phyloP scores from a whole-genome alignment of 2,888 invertebrate genomes.

The Papilio protenor region DNA sequence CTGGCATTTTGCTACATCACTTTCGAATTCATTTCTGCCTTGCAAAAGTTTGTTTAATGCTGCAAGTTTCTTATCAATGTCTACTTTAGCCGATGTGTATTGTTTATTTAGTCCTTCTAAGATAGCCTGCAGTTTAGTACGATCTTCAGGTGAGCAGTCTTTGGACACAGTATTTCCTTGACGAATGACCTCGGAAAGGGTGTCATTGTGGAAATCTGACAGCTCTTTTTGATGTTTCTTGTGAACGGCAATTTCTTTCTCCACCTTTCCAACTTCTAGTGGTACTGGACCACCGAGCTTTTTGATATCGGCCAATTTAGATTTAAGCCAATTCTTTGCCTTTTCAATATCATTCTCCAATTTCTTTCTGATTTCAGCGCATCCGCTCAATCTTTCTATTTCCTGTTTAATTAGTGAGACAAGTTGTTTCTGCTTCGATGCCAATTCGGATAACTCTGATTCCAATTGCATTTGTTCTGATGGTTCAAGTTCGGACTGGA shows the following conservation, averaged over 20 bases:
- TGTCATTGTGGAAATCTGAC: slow-evolving; percentile 90
- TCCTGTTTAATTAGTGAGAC: slow-evolving; percentile 88
- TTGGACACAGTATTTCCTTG: slow-evolving; percentile 90
- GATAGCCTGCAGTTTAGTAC: slow-evolving; percentile 86
- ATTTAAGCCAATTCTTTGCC: slow-evolving; percentile 91
- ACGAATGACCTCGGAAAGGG: slow-evolving; percentile 89
- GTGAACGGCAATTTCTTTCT: slow-evolving; percentile 90
- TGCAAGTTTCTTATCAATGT: slow-evolving; percentile 89
- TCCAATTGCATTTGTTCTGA: slow-evolving; percentile 92
- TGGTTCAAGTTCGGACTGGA: slow-evolving; percentile 93
- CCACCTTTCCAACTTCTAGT: slow-evolving; percentile 91
- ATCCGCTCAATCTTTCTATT: slow-evolving; percentile 88
- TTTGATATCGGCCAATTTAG: slow-evolving; percentile 89
- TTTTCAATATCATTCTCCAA: slow-evolving; percentile 91
- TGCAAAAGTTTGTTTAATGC: slow-evolving; percentile 89
- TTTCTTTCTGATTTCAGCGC: slow-evolving; percentile 89
- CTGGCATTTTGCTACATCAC: slow-evolving; percentile 90
- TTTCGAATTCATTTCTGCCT: slow-evolving; percentile 92
- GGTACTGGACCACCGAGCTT: slow-evolving; percentile 91
- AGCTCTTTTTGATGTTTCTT: slow-evolving; percentile 91
- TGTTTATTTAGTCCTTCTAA: slow-evolving; percentile 88
- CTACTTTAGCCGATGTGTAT: slow-evolving; percentile 88
- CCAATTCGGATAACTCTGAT: slow-evolving; percentile 88
- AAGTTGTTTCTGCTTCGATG: slow-evolving; percentile 90
- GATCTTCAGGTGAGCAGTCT: slow-evolving; percentile 91